These are phyloP conservation scores for Dermatemys mawii DNA, from an alignment of 2,113 vertebrate genomes.

Conservation along the genomic window DNA sequence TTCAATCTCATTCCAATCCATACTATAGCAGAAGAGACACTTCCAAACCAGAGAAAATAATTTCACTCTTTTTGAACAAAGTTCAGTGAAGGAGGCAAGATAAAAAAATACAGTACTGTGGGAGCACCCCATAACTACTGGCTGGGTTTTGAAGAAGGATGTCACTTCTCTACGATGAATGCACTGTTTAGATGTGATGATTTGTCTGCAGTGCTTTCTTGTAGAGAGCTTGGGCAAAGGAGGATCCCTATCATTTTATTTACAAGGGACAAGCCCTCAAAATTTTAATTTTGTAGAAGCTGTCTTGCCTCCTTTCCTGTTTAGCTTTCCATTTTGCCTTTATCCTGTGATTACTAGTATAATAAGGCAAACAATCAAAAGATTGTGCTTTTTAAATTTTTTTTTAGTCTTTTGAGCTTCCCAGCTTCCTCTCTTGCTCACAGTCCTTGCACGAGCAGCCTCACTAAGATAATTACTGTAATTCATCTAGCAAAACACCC, in stretches of 20 bases:
- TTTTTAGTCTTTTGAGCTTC: not conserved
- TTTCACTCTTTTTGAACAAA: conserved; percentile 33
- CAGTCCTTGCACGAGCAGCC: conserved; percentile 62
- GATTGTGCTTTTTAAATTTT: conserved; percentile 31
- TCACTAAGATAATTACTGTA: conserved; percentile 58
- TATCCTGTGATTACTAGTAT: not conserved
- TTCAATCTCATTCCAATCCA: not conserved
- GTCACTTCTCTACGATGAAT: not conserved
- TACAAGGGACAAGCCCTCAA: not conserved
- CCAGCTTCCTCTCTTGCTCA: conserved; percentile 53
- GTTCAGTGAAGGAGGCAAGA: not conserved
- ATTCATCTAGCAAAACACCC: conserved; percentile 72
- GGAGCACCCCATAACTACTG: not conserved
- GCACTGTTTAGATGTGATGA: not conserved
- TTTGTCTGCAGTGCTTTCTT: not conserved
- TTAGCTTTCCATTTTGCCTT: conserved; percentile 1
- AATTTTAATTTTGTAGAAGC: conserved; percentile 29
- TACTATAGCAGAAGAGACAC: not conserved
- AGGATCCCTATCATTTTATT: conserved; percentile 7
- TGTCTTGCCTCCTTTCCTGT: conserved; percentile 17
- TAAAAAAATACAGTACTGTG: not conserved
- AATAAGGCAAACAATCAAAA: conserved; percentile 47
- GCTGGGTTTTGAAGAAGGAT: not conserved
- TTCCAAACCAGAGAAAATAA: conserved; percentile 38
- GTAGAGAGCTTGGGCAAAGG: not conserved